Evolutionary conservation across 2,113 vertebrate genomes (phyloP), one percentile per base, ranked within the genome.

Genomic region (Microcebus griseorufus): DNA sequence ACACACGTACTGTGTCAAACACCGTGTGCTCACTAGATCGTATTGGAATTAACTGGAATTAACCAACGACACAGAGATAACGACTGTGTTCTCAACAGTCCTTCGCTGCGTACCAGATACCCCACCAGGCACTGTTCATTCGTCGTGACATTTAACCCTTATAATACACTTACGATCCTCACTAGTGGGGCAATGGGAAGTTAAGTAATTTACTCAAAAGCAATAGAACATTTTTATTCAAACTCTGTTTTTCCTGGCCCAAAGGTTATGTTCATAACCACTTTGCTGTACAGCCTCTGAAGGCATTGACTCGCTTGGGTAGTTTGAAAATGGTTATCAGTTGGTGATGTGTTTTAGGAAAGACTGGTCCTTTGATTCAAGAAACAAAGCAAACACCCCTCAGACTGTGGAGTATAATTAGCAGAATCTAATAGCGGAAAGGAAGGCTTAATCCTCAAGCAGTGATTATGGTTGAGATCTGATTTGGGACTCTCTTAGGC

Each of bases 331-430:
- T 62, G 3, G 45, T 11, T 70, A 2, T 53, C 69, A 45, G 16
- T 45, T 60, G 34, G 39, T 6, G 7, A 39, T n/a, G 0, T 25
- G 9, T 55, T 84, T 42, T 65, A 75, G 73, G 45, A 51, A 88
- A 91, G 69, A 73, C 18, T 4, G 23, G 27, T 51, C 29, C 13
- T 85, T 90, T 64, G 29, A 53, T 85, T 79, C 62, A 65, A 81
- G 12, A 93, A 96, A 93, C 58, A 87, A 97, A 96, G 37, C 51
- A 84, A 95, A 58, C 13, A 25, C 23, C 18, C 55, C 42, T 58
- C 29, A 51, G 14, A 42, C n/a, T 85, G 72, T 42, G 51, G 48
- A 70, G 79, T 34, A 37, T 42, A 76, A 79, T 96, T 79, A 94
- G 73, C 48, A 70, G 48, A 94, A 83, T 86, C 62, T 39, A 48